Evolutionary conservation across 2,888 invertebrate species (phyloP).

Genomic region (Petrolisthes manimaculis): DNA sequence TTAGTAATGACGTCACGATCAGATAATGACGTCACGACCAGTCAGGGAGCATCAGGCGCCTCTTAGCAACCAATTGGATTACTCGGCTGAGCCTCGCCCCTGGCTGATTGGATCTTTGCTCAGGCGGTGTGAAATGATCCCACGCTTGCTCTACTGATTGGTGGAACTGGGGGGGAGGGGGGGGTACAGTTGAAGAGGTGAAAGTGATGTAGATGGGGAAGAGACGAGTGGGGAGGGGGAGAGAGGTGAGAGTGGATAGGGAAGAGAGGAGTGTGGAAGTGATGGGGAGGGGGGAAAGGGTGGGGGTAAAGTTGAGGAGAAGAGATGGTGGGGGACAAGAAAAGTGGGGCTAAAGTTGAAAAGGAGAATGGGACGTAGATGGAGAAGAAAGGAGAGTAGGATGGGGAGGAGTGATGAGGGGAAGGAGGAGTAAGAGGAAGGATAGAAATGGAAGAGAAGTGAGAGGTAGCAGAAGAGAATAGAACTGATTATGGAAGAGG

Average conservation of each 20-base stretch:
- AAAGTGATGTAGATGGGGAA: neutral
- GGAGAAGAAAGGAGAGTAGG: too few relatives aligned
- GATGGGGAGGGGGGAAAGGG: neutral
- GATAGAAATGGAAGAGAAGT: neutral
- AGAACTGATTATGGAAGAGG: neutral
- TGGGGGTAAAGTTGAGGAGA: neutral
- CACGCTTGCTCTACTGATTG: too few relatives aligned
- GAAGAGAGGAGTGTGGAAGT: neutral
- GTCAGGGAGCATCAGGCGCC: too few relatives aligned
- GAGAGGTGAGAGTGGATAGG: neutral
- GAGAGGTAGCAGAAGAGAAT: neutral
- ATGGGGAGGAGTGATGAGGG: slow-evolving; percentile 10
- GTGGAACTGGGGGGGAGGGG: neutral
- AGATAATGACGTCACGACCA: too few relatives aligned
- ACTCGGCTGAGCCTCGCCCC: too few relatives aligned
- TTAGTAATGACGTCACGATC: too few relatives aligned
- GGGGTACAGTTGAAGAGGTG: neutral
- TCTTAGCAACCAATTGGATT: too few relatives aligned
- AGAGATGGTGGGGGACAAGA: neutral
- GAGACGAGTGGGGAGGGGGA: neutral
- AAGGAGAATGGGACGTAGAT: too few relatives aligned
- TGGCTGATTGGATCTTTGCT: too few relatives aligned
- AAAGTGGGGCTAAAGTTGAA: neutral
- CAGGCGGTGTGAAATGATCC: too few relatives aligned
- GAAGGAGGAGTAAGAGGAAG: neutral